Base-by-base conservation (phyloP, 2,797 vertebrate species). In the Oreonectes daqikongensis region DNA sequence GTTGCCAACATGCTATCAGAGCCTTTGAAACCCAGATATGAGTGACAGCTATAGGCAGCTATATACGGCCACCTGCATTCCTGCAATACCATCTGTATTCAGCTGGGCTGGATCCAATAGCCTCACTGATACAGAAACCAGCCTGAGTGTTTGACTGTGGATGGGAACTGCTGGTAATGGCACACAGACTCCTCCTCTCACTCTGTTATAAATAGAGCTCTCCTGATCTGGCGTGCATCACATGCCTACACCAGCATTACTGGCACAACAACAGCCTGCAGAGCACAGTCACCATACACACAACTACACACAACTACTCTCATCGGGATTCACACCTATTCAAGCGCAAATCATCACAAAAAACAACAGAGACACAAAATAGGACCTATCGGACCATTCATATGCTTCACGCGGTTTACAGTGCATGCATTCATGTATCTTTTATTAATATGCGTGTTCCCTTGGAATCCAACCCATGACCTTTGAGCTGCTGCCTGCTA, bases 191-290 rank as follows among this genome's bases (percentile, higher is more conserved):
- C 46, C 69, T 63, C 59, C 52, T 69, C 70, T 74, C 26, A 4
- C 68, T 24, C 28, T 9, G 68, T 60, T 83, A 83, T 79, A 83
- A 79, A 83, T 81, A 83, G 82, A 81, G 40, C 30, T 69, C 26
- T 69, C 60, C 69, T 70, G 44, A 79, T 61, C 68, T 60, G 69
- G 69, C 55, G 48, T 55, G 30, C 20, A 63, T 12, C 72, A 73
- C 63, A 70, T 67, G 68, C 53, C 59, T 35, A 24, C 9, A 11
- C 17, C 24, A 59, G 24, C 30, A n/a, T 52, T 30, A 72, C 68
- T 42, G 68, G 7, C 42, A 46, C 22, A 50, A 73, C 28, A 35
- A 69, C 24, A 20, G 7, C 48, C 15, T 10, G 60, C 11, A 40
- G 28, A 69, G 38, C 28, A 53, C 3, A 48, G 18, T n/a, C 38